Evolutionary conservation across 2,888 invertebrate species (phyloP), one percentile per base, ranked within the genome.

Genomic region (Ischnus inquisitorius): DNA sequence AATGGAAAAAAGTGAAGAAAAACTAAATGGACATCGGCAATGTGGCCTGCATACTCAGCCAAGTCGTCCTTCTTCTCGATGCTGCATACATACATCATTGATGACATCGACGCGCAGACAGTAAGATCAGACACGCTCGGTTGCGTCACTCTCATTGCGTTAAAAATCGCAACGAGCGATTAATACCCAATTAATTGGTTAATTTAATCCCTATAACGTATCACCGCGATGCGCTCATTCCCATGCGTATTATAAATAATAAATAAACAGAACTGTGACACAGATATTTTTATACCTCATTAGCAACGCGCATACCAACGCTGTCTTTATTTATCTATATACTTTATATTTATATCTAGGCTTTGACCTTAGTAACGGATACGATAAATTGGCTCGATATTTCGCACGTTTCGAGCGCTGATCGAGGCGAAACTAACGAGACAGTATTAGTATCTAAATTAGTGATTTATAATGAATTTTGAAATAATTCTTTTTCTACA

Each of bases 11-110:
- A 51, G 12, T 10, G 39, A 71, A 57, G 19, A 34, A 72, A 60
- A 57, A 28, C 43, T 43, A 60, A 72, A 72, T 72, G 25, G 43
- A 12, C 41, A 43, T 19, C 22, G 22, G 39, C 14, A 57, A 57
- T 41, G 57, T 43, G 57, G 39, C 34, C 69, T 69, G 69, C 57
- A 71, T 39, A 39, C 41, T 43, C 34, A 57, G 41, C 41, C 57
- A 5, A 8, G 57, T 72, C 46, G 43, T 62, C 57, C 43, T 72
- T 46, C 60, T 57, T 10, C 25, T 22, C 22, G 25, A 46, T 34
- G 60, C 39, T 34, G 39, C 16, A 12, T 28, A 41, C 46, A 62
- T 62, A 72, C 41, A 62, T 74, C 62, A 46, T 72, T 16, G 46
- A 60, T 28, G 60, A 46, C 28, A 46, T 43, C n/a, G 43, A 28